Evolutionary conservation across 2,888 invertebrate genomes (phyloP).

Genomic region (Torymus aiolomorphi): DNA sequence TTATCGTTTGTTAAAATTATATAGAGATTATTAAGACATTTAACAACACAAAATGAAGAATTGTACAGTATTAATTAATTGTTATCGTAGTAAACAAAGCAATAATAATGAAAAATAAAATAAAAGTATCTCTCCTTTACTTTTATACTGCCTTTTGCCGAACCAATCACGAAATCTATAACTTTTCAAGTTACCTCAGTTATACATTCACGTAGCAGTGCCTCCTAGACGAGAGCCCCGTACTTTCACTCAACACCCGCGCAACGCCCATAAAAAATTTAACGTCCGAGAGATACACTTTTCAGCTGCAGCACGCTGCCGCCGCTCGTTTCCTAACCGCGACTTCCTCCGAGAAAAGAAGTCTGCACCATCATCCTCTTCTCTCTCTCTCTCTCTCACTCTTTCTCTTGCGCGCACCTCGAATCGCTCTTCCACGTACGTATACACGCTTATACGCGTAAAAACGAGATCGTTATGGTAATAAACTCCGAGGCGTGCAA

Average conservation of each 20-base stretch:
- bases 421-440: background rate
- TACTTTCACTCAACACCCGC: background rate
- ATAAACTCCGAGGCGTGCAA: conserved; percentile 43
- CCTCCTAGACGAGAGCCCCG: background rate
- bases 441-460: conserved; percentile 6
- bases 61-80: no score
- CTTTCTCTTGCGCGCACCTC: background rate
- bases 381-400: background rate
- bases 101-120: no score
- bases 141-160: background rate
- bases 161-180: no score
- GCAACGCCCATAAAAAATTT: conserved; percentile 5
- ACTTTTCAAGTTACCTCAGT: no score
- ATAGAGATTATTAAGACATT: no score
- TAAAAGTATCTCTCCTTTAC: background rate
- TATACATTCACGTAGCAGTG: no score
- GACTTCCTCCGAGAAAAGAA: conserved; percentile 26
- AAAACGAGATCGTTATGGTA: conserved; percentile 54
- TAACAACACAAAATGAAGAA: no score
- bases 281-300: conserved; percentile 7
- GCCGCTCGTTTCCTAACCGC: conserved; percentile 28
- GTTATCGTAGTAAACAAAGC: no score
- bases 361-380: conserved; percentile 40
- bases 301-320: background rate
- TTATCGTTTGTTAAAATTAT: no score